Base-by-base conservation (phyloP, 2,888 invertebrate genomes). In the Germaria angustata region DNA sequence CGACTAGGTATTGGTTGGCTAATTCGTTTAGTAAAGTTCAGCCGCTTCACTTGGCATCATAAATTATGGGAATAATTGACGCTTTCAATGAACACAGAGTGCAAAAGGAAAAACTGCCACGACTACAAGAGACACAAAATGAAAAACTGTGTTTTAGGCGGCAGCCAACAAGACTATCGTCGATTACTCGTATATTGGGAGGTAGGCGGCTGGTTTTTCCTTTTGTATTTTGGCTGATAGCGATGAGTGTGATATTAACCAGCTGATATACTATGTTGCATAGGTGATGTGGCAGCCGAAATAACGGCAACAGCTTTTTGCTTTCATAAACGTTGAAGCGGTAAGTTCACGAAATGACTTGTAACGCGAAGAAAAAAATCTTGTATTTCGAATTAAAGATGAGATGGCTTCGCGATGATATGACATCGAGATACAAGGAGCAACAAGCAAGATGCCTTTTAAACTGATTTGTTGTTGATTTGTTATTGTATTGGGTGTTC, bases 1-100 rank as follows among this genome's bases (percentile, higher is more conserved):
- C 22, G 59, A 24, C n/a, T n/a, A n/a, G n/a, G 32, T 65, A 53
- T 63, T 49, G 68, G 41, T 24, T 68, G 41, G 51, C 61, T 77
- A 77, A 77, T 77, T 77, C 77, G 61, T 53, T 77, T 69, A 69
- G 61, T 77, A 63, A 69, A 69, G 77, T 63, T 79, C 73, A 76
- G 76, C 73, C 71, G 57, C 51, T 72, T 66, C 55, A 66, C 65
- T 68, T 76, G 84, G 66, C 84, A 79, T 85, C 85, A 85, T 85
- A 85, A 85, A 85, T 85, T 85, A 85, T 84, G 75, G 61, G 77
- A 84, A 85, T 85, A 85, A 85, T 85, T 85, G 84, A 85, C 84
- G 84, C 84, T 85, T 85, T 72, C 83, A 79, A 63, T 80, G 81
- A 85, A 76, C 81, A 76, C 68, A 76, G 76, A 81, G 80, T 49